Evolutionary conservation across 37 sponge, comb jelly and placozoan species (phyloP).

Genomic region (Mnemiopsis leidyi): DNA sequence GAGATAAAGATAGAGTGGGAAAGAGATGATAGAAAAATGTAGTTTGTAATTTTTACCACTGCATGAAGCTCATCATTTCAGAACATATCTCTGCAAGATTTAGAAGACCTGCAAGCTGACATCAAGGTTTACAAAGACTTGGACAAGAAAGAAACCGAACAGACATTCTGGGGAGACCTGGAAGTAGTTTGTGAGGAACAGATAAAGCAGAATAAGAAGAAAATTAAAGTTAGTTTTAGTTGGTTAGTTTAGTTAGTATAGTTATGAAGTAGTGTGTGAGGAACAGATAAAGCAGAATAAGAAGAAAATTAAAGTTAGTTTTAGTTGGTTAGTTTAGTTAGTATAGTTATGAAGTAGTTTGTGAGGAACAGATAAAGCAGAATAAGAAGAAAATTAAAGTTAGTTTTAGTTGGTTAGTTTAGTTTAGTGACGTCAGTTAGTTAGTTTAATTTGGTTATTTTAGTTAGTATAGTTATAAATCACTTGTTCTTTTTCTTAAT

Average conservation of each 20-base stretch:
- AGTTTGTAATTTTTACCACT: too few species aligned
- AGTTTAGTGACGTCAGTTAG: too few species aligned
- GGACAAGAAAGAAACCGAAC: slow-evolving; percentile 71
- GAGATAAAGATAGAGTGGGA: too few species aligned
- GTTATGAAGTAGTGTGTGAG: slow-evolving; percentile 42
- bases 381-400: slow-evolving; percentile 19
- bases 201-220: neutral
- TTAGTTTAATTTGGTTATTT: too few species aligned
- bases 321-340: too few species aligned
- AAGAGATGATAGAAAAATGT: too few species aligned
- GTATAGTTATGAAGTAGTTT: slow-evolving; percentile 53
- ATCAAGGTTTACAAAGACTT: slow-evolving; percentile 88
- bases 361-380: slow-evolving; percentile 3
- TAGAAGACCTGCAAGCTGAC: slow-evolving; percentile 97
- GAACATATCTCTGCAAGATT: slow-evolving; percentile 79
- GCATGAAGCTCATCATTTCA: too few species aligned
- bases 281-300: slow-evolving; percentile 2
- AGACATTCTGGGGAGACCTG: slow-evolving; percentile 81
- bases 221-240: slow-evolving; percentile 35
- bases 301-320: slow-evolving; percentile 15
- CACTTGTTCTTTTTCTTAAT: too few species aligned
- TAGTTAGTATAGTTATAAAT: too few species aligned
- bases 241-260: too few species aligned
- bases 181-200: slow-evolving; percentile 49
- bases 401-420: too few species aligned